Conservation (phyloP, 2,888 invertebrate genomes). For the Ormyrus pomaceus region DNA sequence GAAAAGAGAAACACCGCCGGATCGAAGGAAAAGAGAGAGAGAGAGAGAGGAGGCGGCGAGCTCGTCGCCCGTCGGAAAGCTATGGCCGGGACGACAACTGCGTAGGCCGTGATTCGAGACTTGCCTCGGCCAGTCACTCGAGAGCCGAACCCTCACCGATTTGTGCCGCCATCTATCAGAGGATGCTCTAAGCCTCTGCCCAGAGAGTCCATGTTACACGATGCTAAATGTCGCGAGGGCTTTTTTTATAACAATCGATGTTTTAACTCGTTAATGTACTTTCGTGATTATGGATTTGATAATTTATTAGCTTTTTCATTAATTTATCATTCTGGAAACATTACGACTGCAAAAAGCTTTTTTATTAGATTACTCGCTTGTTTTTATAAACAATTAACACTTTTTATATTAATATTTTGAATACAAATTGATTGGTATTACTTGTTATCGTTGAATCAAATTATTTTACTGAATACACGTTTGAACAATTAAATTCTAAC, state of each 20-base stretch:
- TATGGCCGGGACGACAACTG: conserved; percentile 62
- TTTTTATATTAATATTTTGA: too few species aligned
- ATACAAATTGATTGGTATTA: too few species aligned
- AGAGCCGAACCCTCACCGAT: conserved; percentile 64
- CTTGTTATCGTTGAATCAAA: too few species aligned
- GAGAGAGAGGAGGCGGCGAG: conserved; percentile 16
- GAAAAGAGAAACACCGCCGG: conserved; percentile 6
- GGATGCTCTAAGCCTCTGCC: conserved; percentile 63
- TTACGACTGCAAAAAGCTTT: neutral
- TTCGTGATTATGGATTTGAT: neutral
- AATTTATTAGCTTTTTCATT: neutral
- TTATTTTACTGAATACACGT: too few species aligned
- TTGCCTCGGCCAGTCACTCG: conserved; percentile 63
- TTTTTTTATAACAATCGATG: conserved; percentile 27
- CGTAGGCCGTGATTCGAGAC: conserved; percentile 64
- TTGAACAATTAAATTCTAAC: too few species aligned
- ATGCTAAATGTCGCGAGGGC: conserved; percentile 50
- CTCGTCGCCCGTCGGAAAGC: conserved; percentile 52
- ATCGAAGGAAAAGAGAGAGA: conserved; percentile 42
- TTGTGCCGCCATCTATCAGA: conserved; percentile 71
- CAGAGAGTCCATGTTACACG: conserved; percentile 66
- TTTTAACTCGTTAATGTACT: neutral
- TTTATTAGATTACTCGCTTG: too few species aligned
- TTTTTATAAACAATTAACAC: too few species aligned
- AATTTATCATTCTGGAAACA: neutral